A percentile compares a stretch with the other conserved stretches of the same genome.
Evolutionary conservation across 2,888 invertebrate species (phyloP).

Genomic region (Drosophila neotestacea): DNA sequence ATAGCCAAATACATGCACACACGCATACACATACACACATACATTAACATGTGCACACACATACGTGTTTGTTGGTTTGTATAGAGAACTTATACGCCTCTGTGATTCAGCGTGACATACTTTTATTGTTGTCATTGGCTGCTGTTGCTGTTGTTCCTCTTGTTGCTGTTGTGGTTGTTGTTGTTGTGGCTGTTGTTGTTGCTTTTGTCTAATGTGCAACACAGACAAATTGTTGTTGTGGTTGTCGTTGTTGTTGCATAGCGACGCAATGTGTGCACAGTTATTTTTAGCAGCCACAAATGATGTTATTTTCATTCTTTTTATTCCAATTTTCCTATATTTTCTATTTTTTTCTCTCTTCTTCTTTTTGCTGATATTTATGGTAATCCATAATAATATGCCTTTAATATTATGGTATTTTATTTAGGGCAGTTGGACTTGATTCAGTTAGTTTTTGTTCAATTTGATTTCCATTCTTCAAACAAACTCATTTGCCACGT

Average conservation of each 20-base stretch:
- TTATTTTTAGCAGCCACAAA: constrained; percentile 60
- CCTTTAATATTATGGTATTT: not conserved
- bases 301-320: constrained; percentile 29
- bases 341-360: constrained; percentile 2
- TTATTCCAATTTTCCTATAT: not conserved
- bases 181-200: constrained; percentile 13
- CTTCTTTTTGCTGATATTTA: constrained; percentile 50
- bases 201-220: constrained; percentile 40
- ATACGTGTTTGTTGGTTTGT: not conserved
- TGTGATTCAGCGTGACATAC: constrained; percentile 73
- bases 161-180: constrained; percentile 6
- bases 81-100: constrained; percentile 59
- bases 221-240: constrained; percentile 37
- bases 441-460: not conserved
- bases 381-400: constrained; percentile 23
- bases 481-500: not conserved
- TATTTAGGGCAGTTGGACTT: constrained; percentile 4
- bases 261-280: constrained; percentile 60
- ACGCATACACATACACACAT: not conserved
- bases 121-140: constrained; percentile 72
- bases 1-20: not conserved
- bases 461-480: not conserved
- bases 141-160: constrained; percentile 17
- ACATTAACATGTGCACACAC: not conserved
- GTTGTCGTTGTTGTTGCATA: constrained; percentile 48